Evolutionary conservation across 2,888 invertebrate genomes (phyloP), one percentile per base, ranked within the genome.

Genomic region (Choristoneura rosaceana): DNA sequence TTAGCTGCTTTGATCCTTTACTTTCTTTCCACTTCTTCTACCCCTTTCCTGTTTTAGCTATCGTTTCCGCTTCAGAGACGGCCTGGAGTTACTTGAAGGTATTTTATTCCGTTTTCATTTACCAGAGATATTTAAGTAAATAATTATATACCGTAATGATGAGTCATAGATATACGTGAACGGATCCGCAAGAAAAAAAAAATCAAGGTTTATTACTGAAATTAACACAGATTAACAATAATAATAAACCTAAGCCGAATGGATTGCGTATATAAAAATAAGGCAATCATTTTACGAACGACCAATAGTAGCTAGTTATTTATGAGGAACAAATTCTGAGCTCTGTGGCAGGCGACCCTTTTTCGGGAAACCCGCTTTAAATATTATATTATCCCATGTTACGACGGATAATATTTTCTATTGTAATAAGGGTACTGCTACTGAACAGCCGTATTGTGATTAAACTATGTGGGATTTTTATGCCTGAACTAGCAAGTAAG

Each of bases 351-450:
- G 47, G 59, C 60, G 70, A 52, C 50, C 70, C 60, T 60, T 70
- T 70, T 60, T 38, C n/a, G 58, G 58, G 58, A 12, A 33, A 33
- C 17, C 15, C 43, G n/a, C 65, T 65, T 65, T 70, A 60, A 65
- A 70, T 70, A 65, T 65, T 70, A 60, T 52, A 70, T 38, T 65
- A 60, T 38, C 50, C 25, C 33, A 17, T 70, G 60, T 43, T 41
- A 52, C 17, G 45, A 33, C 7, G 55, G 14, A 50, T 70, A 65
- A 41, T 43, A 33, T 67, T 67, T 66, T 45, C 38, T 33, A n/a
- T 14, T 15, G 59, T 45, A 59, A 45, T 67, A 47, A 17, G 52
- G 17, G 52, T 3, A 52, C 15, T n/a, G 52, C 52, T n/a, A 50
- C 15, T 4, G 8, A 50, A 50, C 50, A 50, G 15, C 50, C 50